Percentiles rank a stretch among this genome's conserved stretches.
phyloP scores from a whole-genome alignment of 1,140 invertebrate genomes.

The Chionoecetes opilio region DNA sequence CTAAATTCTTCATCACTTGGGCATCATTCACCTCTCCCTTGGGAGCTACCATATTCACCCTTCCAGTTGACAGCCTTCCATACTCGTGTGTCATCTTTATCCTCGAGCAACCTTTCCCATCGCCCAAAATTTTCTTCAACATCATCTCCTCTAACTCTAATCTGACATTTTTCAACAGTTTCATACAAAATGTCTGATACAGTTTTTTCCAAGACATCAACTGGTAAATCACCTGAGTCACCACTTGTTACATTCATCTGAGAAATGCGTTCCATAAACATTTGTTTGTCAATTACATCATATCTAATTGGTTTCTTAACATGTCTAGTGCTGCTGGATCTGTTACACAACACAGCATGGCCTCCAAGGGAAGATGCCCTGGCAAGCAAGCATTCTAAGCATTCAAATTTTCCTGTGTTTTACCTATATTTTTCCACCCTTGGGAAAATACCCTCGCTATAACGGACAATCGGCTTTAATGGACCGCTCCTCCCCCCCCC shows the following conservation, averaged over 20 bases:
- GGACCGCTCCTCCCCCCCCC: background rate
- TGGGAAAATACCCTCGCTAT: no score
- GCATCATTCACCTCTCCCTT: background rate
- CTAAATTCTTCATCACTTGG: background rate
- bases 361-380: background rate
- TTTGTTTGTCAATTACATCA: background rate
- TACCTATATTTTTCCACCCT: no score
- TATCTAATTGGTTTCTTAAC: background rate
- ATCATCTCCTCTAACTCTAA: background rate
- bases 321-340: background rate
- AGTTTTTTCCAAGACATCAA: background rate
- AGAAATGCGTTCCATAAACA: background rate
- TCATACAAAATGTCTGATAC: background rate
- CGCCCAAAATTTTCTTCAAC: background rate
- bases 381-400: background rate
- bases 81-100: background rate
- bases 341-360: background rate
- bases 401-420: no score
- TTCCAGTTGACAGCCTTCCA: background rate
- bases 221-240: background rate
- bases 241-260: background rate
- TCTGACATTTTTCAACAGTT: background rate
- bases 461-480: background rate
- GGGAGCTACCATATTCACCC: background rate
- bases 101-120: background rate